Percentiles rank a stretch among this genome's conserved stretches.
phyloP scores from a whole-genome alignment of 2,113 vertebrate species.

The Promerops cafer region DNA sequence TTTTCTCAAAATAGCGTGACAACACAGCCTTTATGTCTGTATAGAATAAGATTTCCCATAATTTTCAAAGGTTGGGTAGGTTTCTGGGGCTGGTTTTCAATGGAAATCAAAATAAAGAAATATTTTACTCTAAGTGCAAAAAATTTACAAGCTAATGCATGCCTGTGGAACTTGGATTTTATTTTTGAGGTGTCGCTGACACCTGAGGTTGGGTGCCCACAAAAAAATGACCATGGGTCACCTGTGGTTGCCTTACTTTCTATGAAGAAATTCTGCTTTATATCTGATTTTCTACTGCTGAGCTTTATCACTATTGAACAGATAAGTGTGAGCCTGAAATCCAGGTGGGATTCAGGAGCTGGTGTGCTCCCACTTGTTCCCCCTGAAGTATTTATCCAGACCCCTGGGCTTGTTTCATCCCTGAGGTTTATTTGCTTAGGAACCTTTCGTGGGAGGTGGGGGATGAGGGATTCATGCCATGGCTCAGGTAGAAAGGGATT shows the following conservation, averaged over 20 bases:
- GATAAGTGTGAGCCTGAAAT: rapidly evolving
- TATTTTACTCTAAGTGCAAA: neutral
- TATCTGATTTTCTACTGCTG: neutral
- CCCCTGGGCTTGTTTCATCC: neutral
- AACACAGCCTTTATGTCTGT: neutral
- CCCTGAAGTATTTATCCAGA: neutral
- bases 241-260: neutral
- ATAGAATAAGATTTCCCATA: neutral
- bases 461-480: neutral
- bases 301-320: neutral
- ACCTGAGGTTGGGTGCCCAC: rapidly evolving
- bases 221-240: neutral
- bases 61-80: neutral
- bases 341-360: neutral
- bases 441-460: neutral
- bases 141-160: neutral
- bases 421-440: neutral
- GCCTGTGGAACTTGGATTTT: neutral
- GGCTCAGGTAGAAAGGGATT: neutral
- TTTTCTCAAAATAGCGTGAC: neutral
- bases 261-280: neutral
- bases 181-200: neutral
- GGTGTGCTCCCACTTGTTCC: neutral
- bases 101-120: neutral
- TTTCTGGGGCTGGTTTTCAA: neutral